Conservation (phyloP, 2,113 vertebrate species). For the Hemibagrus wyckioides region DNA sequence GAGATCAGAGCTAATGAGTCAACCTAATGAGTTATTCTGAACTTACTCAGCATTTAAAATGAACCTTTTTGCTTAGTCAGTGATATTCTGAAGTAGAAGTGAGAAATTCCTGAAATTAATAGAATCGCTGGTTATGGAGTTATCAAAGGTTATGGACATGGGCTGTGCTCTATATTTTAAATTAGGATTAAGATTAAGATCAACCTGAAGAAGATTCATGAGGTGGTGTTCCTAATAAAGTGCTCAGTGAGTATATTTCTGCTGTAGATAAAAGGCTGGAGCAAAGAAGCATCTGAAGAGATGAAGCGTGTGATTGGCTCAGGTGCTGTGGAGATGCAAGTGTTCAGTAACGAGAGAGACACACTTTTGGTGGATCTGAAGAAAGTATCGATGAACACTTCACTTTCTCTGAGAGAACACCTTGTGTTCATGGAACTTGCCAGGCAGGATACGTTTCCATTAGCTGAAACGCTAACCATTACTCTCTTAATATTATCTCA, state of each 20-base stretch:
- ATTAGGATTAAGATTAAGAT: too few relatives aligned
- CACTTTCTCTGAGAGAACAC: constrained; percentile 83
- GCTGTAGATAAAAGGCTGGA: constrained; percentile 81
- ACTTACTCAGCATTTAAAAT: neutral
- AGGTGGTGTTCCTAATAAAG: neutral
- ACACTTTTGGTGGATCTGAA: constrained; percentile 87
- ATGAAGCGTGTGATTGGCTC: constrained; percentile 80
- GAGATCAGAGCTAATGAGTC: constrained; percentile 29
- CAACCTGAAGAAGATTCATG: too few relatives aligned
- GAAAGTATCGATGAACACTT: constrained; percentile 76
- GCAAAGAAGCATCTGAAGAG: constrained; percentile 69
- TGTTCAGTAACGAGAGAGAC: constrained; percentile 78
- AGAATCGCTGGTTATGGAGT: too few relatives aligned
- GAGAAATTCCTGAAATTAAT: too few relatives aligned
- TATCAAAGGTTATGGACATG: too few relatives aligned
- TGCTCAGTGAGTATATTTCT: neutral
- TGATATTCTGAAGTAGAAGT: neutral
- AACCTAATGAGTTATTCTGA: neutral
- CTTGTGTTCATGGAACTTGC: constrained; percentile 87
- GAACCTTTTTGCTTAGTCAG: neutral
- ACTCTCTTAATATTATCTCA: neutral
- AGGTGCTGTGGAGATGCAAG: constrained; percentile 79
- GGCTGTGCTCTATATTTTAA: too few relatives aligned
- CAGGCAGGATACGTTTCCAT: constrained; percentile 70
- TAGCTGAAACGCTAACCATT: too few relatives aligned